A percentile compares a stretch with the other conserved stretches of the same genome.
These are phyloP conservation scores for Cryptophagus acutangulus DNA, from an alignment of 2,888 invertebrate species.

Conservation along the genomic window DNA sequence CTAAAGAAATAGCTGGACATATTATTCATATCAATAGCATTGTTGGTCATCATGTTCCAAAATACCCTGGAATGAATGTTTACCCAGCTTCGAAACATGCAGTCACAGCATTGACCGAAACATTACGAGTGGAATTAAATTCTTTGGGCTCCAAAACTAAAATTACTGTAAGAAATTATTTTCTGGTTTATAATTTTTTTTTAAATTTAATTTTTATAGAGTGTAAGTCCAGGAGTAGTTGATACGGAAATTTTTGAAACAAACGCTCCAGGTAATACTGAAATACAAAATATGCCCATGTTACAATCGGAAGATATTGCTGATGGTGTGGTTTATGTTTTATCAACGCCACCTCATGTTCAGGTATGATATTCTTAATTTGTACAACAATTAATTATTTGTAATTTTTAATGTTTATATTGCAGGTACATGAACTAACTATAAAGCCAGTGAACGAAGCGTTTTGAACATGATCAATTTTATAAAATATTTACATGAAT, in stretches of 20 bases:
- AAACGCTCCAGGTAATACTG: constrained; percentile 19
- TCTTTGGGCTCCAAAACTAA: constrained; percentile 19
- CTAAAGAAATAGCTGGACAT: constrained; percentile 26
- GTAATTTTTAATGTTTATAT: constrained; percentile 9
- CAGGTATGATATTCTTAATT: constrained; percentile 24
- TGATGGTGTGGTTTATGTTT: constrained; percentile 27
- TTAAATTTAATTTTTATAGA: too few relatives aligned
- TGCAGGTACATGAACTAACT: constrained; percentile 20
- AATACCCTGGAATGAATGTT: constrained; percentile 18
- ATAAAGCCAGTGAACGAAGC: constrained; percentile 22
- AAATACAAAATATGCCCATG: constrained; percentile 15
- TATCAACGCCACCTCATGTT: constrained; percentile 29
- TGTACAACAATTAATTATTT: too few relatives aligned
- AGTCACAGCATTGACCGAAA: constrained; percentile 19
- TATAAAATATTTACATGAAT: too few relatives aligned
- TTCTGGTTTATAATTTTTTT: too few relatives aligned
- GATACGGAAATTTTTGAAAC: constrained; percentile 26
- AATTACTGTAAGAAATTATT: constrained; percentile 20
- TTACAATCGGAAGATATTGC: constrained; percentile 28
- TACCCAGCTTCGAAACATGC: constrained; percentile 22
- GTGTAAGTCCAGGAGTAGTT: constrained; percentile 30
- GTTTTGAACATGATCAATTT: constrained; percentile 12
- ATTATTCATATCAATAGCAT: constrained; percentile 29
- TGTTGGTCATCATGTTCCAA: constrained; percentile 19
- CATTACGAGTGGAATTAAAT: constrained; percentile 18